Base-by-base conservation (phyloP, 2,888 invertebrate genomes). In the Thereva unica region DNA sequence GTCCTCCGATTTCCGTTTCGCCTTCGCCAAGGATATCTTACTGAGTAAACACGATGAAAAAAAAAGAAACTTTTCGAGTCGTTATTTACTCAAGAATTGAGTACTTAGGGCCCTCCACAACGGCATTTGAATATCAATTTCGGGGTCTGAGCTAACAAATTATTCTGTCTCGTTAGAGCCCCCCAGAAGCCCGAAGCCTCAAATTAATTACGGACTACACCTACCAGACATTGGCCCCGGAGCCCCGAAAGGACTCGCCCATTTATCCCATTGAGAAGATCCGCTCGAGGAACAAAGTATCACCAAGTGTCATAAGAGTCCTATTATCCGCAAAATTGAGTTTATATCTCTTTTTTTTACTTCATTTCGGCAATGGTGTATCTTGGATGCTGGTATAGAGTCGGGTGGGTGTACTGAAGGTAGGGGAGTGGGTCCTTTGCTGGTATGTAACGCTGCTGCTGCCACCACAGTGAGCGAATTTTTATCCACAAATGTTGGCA, bases 41-140 rank as follows among this genome's bases (percentile, higher is more conserved):
- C 57, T 37, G 37, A 59, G 57, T 59, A 59, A 59, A 59, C 45
- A 59, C 35, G 8, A 45, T 23, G 23, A 23, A 23, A 23, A 23
- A 23, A 23, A 38, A 37, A 12, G 47, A 47, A 59, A 59, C 57
- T 59, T 59, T 45, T 12, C 45, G 10, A 45, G 47, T 37, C 47
- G 10, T 7, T 59, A 47, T 47, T 59, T 59, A 35, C 57, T 35
- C 47, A 59, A 12, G 34, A 59, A 50, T 45, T 44, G 7, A 34
- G 57, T 10, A 44, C 35, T 47, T 59, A 38, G 5, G 42, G 47
- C 6, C 47, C 38, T 9, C 37, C 12, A 38, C 8, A 45, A 59
- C 45, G 38, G 41, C 37, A 59, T 59, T 59, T 59, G 57, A 59
- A 59, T 57, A 44, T 38, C 57, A 59, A 59, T 59, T 59, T 37